These are phyloP conservation scores for Pelosia muscerda DNA, from an alignment of 2,888 invertebrate genomes.

Conservation along the genomic window DNA sequence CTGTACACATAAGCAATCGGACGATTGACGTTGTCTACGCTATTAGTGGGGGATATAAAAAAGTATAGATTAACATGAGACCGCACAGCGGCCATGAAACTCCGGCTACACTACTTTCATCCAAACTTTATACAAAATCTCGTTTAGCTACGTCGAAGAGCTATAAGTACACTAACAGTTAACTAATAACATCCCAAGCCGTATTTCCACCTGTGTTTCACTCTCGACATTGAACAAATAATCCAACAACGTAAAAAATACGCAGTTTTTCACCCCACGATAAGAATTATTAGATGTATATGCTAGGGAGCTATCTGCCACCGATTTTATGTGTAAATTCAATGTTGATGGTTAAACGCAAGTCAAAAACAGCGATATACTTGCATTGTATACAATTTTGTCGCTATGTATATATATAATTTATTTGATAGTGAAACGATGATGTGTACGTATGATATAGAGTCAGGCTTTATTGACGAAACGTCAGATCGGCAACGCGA, in stretches of 20 bases:
- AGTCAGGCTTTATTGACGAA: slow-evolving; percentile 56
- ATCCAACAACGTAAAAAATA: background rate
- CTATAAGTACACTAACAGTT: slow-evolving; percentile 75
- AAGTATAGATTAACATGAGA: slow-evolving; percentile 43
- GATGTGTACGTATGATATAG: slow-evolving; percentile 83
- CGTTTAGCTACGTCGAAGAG: slow-evolving; percentile 73
- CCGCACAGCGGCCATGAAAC: slow-evolving; percentile 56
- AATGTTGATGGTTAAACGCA: slow-evolving; percentile 11
- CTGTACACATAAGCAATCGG: slow-evolving; percentile 43
- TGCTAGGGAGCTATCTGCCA: background rate
- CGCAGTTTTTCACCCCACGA: background rate
- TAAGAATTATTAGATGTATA: background rate
- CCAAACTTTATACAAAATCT: slow-evolving; percentile 66
- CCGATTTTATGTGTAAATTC: background rate
- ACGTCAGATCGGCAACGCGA: slow-evolving; percentile 51
- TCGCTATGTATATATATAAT: slow-evolving; percentile 59
- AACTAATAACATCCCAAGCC: slow-evolving; percentile 65
- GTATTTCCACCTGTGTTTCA: slow-evolving; percentile 44
- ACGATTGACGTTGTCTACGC: slow-evolving; percentile 51
- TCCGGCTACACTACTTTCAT: slow-evolving; percentile 51
- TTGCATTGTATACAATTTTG: slow-evolving; percentile 58
- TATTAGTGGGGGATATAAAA: slow-evolving; percentile 41
- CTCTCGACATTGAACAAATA: slow-evolving; percentile 41
- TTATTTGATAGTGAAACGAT: slow-evolving; percentile 73
- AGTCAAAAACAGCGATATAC: slow-evolving; percentile 34